phyloP scores from a whole-genome alignment of 2,888 invertebrate species.

The Apotomis capreana region DNA sequence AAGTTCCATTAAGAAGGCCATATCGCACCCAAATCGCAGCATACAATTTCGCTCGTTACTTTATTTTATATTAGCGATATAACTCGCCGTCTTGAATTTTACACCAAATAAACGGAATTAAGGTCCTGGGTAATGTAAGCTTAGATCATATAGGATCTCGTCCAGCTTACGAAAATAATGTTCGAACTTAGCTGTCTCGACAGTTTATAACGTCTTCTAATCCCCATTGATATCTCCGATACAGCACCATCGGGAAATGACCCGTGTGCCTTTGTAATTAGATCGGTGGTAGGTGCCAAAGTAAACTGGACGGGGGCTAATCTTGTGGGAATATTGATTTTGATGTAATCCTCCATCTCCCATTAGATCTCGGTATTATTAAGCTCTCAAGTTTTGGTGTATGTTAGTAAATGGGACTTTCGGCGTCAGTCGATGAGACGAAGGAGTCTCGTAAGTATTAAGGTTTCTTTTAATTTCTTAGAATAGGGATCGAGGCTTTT shows the following conservation, averaged over 20 bases:
- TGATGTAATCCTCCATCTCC: conserved; percentile 32
- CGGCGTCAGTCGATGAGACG: neutral
- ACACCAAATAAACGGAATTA: too few relatives aligned
- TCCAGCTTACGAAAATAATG: conserved; percentile 21
- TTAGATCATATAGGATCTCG: too few relatives aligned
- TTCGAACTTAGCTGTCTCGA: conserved; percentile 20
- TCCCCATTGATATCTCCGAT: conserved; percentile 30
- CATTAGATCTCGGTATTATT: conserved; percentile 30
- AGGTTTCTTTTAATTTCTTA: neutral
- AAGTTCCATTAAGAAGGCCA: too few relatives aligned
- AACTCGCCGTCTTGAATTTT: too few relatives aligned
- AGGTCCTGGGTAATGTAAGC: too few relatives aligned
- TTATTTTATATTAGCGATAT: too few relatives aligned
- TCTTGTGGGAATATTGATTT: conserved; percentile 40
- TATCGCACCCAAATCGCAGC: too few relatives aligned
- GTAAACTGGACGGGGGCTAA: conserved; percentile 22
- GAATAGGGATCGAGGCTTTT: too few relatives aligned
- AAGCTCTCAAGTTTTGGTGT: conserved; percentile 29
- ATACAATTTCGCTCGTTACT: too few relatives aligned
- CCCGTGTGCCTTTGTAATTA: neutral
- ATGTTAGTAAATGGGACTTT: conserved; percentile 13
- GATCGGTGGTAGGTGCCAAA: conserved; percentile 1
- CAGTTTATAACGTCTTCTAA: conserved; percentile 26
- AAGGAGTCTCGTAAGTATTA: neutral
- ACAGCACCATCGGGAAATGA: neutral